Base-by-base conservation (phyloP, 2,113 vertebrate species). In the Rhegmatorhina hoffmannsi region DNA sequence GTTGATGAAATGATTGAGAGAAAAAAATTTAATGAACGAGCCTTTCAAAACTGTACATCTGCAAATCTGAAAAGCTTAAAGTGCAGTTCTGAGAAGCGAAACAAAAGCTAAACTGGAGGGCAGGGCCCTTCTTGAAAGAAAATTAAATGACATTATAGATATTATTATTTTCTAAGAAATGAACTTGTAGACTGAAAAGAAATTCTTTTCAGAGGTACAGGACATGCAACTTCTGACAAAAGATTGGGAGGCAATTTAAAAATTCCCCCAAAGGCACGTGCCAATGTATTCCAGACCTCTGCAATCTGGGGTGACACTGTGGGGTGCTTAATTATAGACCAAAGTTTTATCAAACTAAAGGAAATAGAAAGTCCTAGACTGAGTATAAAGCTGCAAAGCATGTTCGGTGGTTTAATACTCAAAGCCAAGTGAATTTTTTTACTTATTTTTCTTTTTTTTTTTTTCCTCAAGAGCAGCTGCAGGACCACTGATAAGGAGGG, bases 401-500 rank as follows among this genome's bases (percentile, higher is more conserved):
- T 38, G 21, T 55, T 89, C 79, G 40, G 36, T 92, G 69, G 18
- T 78, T 94, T 84, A 84, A 78, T 68, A 47, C 76, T 77, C 46
- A 62, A 88, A 91, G 40, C 10, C 7, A 80, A 90, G 28, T 18
- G 43, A 25, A 20, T 50, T 90, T 90, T 91, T 74, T 74, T 68
- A 13, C 75, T 85, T 55, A 18, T 40, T 62, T 26, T 38, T 36
- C 36, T 36, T 62, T 63, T 47, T 23, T 40, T 25, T 47, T 66
- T 72, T 14, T 56, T 63, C 2, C 49, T 80, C 20, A 63, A 92
- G 53, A 59, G 29, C 59, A 49, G 89, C 96, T 96, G 82, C 55
- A 90, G 83, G 73, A 69, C 70, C 80, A 74, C 78, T 47, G 63
- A 96, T 97, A 96, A 96, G 92, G 31, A 87, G 50, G 79, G 49